These are phyloP conservation scores for Euzetes globulus DNA, from an alignment of 2,888 invertebrate genomes.

Conservation along the genomic window DNA sequence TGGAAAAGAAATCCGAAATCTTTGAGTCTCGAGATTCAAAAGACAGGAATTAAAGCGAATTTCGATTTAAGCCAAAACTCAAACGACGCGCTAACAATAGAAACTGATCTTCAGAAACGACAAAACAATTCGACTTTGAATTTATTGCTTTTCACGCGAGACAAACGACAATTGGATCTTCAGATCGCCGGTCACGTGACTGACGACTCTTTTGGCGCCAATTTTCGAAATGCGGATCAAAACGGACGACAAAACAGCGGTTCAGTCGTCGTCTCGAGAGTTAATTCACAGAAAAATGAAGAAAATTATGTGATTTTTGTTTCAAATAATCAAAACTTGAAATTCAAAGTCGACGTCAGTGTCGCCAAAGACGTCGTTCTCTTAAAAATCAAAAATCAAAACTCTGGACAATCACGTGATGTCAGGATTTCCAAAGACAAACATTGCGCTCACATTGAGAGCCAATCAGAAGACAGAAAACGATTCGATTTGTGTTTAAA, in stretches of 20 bases:
- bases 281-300: no score
- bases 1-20: conserved; percentile 9
- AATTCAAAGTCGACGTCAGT: no score
- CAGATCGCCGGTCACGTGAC: conserved; percentile 3
- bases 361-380: no score
- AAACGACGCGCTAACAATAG: conserved; percentile 19
- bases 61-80: neutral
- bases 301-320: no score
- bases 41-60: neutral
- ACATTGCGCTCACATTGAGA: no score
- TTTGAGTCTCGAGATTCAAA: neutral
- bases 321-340: no score
- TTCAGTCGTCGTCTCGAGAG: neutral
- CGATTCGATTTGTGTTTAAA: no score
- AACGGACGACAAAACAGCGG: neutral
- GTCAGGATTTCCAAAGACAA: no score
- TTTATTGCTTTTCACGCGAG: neutral
- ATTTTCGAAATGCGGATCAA: conserved; percentile 4
- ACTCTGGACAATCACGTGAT: no score
- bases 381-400: no score
- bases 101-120: neutral
- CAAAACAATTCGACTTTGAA: neutral
- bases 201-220: neutral
- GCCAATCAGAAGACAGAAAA: no score
- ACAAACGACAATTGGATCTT: neutral